Evolutionary conservation across 2,888 invertebrate genomes (phyloP), one percentile per base, ranked within the genome.

Genomic region (Cyaniris semiargus): DNA sequence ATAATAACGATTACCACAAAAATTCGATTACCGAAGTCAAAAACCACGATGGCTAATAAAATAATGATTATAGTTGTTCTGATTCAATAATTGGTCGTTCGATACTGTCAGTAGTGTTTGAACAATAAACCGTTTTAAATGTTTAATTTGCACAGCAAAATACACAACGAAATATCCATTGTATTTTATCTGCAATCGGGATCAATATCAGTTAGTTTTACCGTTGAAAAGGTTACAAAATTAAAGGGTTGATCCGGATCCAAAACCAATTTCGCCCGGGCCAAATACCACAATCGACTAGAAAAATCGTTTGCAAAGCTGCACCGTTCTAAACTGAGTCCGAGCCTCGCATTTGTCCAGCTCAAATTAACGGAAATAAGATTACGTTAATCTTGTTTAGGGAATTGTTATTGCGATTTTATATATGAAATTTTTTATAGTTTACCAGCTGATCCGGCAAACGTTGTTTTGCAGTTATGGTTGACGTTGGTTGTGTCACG

Each of bases 231-330:
- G 76, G 76, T 76, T 76, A 71, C 76, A 71, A 76, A 71, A 76
- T 76, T 76, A 76, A 76, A 70, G 53, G 34, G 71, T 34, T 71
- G 76, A 76, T 74, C 74, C 74, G 74, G 74, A 74, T 74, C 78
- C 79, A 78, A 81, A 81, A 79, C 78, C 80, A 80, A 82, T 81
- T 80, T 78, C 74, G 79, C 34, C 77, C 77, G 78, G 71, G 78
- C 78, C 79, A 76, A 79, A 82, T 66, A 80, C 80, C 79, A 78
- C 80, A 79, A 80, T 78, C 76, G 78, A 77, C 77, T 79, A 80
- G 78, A 79, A 78, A 80, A 77, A 79, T 70, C 75, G 70, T 78
- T 78, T 58, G 75, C 71, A 79, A 79, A 79, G 70, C 77, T 76
- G 75, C 60, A 27, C 74, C 71, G 72, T 72, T 71, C 38, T 76